Base-by-base conservation (phyloP, 2,113 vertebrate species). In the Sinocyclocheilus anshuiensis region DNA sequence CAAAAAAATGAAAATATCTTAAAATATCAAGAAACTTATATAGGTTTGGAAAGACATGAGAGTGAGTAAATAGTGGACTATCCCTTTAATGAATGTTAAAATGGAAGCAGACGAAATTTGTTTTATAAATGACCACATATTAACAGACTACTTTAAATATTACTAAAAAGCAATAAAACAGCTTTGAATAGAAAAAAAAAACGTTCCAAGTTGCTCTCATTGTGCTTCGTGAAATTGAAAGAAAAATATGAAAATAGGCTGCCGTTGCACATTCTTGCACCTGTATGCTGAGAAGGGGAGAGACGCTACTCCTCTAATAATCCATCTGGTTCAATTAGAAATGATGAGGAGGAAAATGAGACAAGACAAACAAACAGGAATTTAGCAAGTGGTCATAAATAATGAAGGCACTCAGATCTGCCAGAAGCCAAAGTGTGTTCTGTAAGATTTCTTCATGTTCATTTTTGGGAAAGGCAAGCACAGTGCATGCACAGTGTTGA, bases 401-500 rank as follows among this genome's bases (percentile, higher is more conserved):
- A 94, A 97, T 95, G 95, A 99, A 99, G 97, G 97, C 97, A 99
- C 97, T 98, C 95, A 91, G 94, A 96, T 96, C 95, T 97, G 96
- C 96, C 96, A 92, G 95, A 97, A 97, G 96, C 96, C 95, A 96
- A 59, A 96, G 93, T 95, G 94, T 95, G 93, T 96, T 94, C 94
- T 91, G 94, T 94, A 61, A 94, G 55, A 89, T 92, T 89, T 85
- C 89, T 92, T 93, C 90, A 89, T 89, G 33, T 91, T 92, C 91
- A 89, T 92, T 91, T 90, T 89, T 87, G 91, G 91, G 93, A 95
- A 97, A 97, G 96, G 96, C 96, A 93, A 97, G 97, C 96, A 94
- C 97, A 94, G 96, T 93, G 94, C 97, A 98, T 98, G 97, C 97
- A 97, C 96, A 97, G 96, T 97, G 96, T 95, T 95, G 95, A 96